These are phyloP conservation scores for Drosophila seclusa DNA, from an alignment of 2,888 invertebrate genomes.

Conservation along the genomic window DNA sequence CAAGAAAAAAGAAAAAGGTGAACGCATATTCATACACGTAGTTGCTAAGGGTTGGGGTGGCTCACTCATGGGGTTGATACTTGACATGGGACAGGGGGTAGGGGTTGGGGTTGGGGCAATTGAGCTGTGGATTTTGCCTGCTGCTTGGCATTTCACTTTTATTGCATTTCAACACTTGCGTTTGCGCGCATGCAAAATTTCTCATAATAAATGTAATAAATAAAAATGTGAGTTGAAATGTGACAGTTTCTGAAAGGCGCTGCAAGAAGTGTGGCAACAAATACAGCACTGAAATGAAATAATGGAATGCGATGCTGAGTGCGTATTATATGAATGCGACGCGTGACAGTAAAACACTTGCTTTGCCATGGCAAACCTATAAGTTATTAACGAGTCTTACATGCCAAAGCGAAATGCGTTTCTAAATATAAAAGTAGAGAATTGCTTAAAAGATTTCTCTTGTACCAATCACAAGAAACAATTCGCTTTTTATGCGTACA, in stretches of 20 bases:
- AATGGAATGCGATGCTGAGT: slow-evolving; percentile 19
- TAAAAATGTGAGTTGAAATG: slow-evolving; percentile 80
- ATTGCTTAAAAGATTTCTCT: neutral
- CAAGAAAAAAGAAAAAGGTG: slow-evolving; percentile 65
- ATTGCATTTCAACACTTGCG: slow-evolving; percentile 80
- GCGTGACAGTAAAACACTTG: slow-evolving; percentile 51
- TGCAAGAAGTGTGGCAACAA: slow-evolving; percentile 4
- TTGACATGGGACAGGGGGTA: neutral
- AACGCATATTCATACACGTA: slow-evolving; percentile 77
- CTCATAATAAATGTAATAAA: slow-evolving; percentile 81
- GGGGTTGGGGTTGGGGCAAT: slow-evolving; percentile 5
- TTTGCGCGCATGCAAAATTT: slow-evolving; percentile 79
- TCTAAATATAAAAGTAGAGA: neutral
- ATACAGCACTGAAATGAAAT: slow-evolving; percentile 12
- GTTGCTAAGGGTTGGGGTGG: slow-evolving; percentile 17
- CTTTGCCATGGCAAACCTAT: slow-evolving; percentile 34
- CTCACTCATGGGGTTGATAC: slow-evolving; percentile 24
- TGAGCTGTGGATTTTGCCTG: slow-evolving; percentile 8
- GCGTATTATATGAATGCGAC: slow-evolving; percentile 17
- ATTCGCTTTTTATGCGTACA: neutral
- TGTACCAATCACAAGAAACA: neutral
- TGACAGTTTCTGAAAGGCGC: slow-evolving; percentile 70
- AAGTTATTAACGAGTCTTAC: slow-evolving; percentile 65
- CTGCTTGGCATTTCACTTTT: slow-evolving; percentile 77
- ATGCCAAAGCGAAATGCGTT: slow-evolving; percentile 16